These are phyloP conservation scores for Porites australiensis DNA, from an alignment of 64 coral and sea anemone genomes.

Conservation along the genomic window DNA sequence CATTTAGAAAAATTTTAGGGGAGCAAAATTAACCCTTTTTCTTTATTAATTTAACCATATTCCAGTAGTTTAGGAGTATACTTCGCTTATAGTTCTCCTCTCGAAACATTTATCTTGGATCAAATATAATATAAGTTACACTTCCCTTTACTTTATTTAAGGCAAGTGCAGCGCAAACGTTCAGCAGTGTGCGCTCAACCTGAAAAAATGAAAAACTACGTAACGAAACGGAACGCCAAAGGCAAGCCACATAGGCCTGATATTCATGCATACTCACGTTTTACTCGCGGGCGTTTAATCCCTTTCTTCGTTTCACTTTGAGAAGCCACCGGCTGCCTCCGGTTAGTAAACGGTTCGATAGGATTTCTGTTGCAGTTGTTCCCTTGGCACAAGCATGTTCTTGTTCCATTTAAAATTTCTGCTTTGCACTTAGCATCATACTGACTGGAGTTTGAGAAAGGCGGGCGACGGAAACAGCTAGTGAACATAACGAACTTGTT, in stretches of 20 bases:
- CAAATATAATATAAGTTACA: too few species aligned
- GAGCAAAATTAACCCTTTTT: too few species aligned
- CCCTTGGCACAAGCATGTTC: conserved; percentile 43
- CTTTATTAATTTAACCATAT: too few species aligned
- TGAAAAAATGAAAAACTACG: not conserved
- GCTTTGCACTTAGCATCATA: not conserved
- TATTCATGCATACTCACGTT: not conserved
- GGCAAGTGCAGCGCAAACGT: too few species aligned
- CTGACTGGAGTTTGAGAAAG: not conserved
- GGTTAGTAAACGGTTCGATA: not conserved
- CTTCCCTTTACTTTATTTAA: too few species aligned
- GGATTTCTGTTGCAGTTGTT: conserved; percentile 48
- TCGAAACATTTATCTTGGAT: too few species aligned
- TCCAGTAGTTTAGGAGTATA: too few species aligned
- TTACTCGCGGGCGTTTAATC: not conserved
- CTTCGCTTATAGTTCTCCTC: too few species aligned
- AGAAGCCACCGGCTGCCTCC: not conserved
- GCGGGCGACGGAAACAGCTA: conserved; percentile 5
- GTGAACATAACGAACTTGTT: conserved; percentile 2
- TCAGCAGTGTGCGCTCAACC: too few species aligned
- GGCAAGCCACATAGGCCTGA: too few species aligned
- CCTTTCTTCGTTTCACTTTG: not conserved
- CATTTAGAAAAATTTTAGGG: too few species aligned
- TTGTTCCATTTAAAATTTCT: conserved; percentile 29
- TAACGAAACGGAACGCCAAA: not conserved